Base-by-base conservation (phyloP, 2,797 vertebrate species). In the Erethizon dorsatum region DNA sequence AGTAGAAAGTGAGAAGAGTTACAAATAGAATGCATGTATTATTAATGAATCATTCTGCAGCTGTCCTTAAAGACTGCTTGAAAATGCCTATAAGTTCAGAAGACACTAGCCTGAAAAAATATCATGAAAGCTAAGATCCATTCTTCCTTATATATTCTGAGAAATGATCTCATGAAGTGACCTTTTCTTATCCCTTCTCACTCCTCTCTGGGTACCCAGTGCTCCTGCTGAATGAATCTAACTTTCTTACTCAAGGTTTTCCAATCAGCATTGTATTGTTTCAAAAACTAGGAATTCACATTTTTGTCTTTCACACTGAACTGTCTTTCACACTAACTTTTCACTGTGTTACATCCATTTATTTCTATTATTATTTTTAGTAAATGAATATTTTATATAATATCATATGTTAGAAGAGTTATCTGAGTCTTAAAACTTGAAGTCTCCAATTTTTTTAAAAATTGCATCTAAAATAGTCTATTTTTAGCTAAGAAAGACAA, bases 11-110 rank as follows among this genome's bases (percentile, higher is more conserved):
- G 61, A 96, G 84, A 95, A 92, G 75, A 91, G 96, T 92, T 97
- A 92, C 83, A 97, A 96, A 96, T 85, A 97, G 91, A 95, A 93
- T 5, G 50, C 45, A 92, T 96, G 37, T 79, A 95, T 97, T 96
- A 93, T 96, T 97, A 96, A 97, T 95, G 92, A 77, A 88, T 83
- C 57, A 86, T 52, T 63, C 75, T 12, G 24, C 26, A 89, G 85
- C 84, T 96, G 77, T 73, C 82, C 80, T 94, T 94, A 94, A 97
- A 96, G 93, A 92, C 14, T 79, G 63, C 71, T 90, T 59, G 89
- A 87, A 96, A 97, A 97, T 71, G 56, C 37, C 87, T 95, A 50
- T 37, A 82, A 47, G 65, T 88, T 96, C 80, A 96, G 83, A 95
- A 83, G 82, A 91, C 17, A 94, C 22, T 91, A 91, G 73, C 31